These are phyloP conservation scores for Euclidia mi DNA, from an alignment of 2,888 invertebrate genomes.

Conservation along the genomic window DNA sequence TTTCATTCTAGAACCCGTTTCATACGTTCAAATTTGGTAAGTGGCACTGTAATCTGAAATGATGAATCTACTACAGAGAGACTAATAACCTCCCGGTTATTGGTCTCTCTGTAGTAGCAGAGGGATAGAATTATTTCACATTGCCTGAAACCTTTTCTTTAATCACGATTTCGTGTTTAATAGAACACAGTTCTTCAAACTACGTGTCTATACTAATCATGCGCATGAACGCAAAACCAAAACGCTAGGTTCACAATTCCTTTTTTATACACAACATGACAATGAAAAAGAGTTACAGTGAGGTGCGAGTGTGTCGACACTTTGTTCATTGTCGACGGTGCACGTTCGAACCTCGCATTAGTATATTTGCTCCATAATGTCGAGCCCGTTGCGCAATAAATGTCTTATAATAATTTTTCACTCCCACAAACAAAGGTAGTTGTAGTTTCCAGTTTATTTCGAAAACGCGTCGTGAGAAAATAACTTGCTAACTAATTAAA, in stretches of 20 bases:
- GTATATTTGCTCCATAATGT: constrained; percentile 36
- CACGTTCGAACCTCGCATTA: constrained; percentile 37
- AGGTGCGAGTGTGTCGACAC: constrained; percentile 41
- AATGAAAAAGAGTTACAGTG: constrained; percentile 32
- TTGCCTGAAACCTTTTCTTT: too few species aligned
- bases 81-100: too few species aligned
- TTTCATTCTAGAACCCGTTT: too few species aligned
- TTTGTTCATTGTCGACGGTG: constrained; percentile 33
- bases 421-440: constrained; percentile 18
- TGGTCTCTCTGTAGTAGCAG: too few species aligned
- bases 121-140: too few species aligned
- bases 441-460: constrained; percentile 17
- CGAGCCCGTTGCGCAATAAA: constrained; percentile 28
- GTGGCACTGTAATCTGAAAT: too few species aligned
- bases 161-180: too few species aligned
- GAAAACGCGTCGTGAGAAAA: constrained; percentile 2
- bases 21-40: too few species aligned
- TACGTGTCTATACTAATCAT: too few species aligned
- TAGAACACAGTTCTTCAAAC: too few species aligned
- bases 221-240: too few species aligned
- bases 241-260: background rate
- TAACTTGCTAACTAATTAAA: constrained; percentile 9
- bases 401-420: constrained; percentile 33
- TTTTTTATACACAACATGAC: constrained; percentile 5
- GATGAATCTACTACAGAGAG: too few species aligned